phyloP scores from a whole-genome alignment of 2,797 vertebrate species.

The Hemibagrus guttatus region DNA sequence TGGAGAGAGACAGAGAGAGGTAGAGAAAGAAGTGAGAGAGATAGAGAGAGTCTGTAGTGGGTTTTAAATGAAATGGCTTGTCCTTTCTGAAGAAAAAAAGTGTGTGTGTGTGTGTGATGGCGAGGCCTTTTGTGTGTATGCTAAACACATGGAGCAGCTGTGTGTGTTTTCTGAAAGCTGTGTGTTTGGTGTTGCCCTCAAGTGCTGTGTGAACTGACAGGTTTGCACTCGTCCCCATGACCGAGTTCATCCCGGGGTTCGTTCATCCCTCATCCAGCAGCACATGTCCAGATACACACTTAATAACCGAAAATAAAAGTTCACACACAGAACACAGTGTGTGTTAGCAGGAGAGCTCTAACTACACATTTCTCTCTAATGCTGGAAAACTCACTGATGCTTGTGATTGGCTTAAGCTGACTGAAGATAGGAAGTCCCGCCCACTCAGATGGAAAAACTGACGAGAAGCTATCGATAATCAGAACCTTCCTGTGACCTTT shows the following conservation, averaged over 20 bases:
- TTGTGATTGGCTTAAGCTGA: not conserved
- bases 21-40: not conserved
- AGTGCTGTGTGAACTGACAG: conserved; percentile 34
- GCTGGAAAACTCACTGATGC: not conserved
- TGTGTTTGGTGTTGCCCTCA: not conserved
- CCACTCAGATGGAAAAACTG: not conserved
- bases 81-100: conserved; percentile 63
- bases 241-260: not conserved
- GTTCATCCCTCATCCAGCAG: too few species aligned
- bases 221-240: conserved; percentile 23
- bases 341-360: not conserved
- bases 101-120: conserved; percentile 36
- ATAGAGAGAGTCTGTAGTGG: not conserved
- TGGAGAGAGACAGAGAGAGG: not conserved
- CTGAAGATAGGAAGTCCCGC: not conserved
- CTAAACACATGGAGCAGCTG: conserved; percentile 77
- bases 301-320: not conserved
- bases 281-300: too few species aligned
- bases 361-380: not conserved
- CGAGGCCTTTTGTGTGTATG: conserved; percentile 80
- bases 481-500: not conserved
- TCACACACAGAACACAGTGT: too few species aligned
- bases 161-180: conserved; percentile 64
- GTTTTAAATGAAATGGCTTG: conserved; percentile 72
- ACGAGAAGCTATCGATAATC: not conserved